A percentile compares a stretch with the other conserved stretches of the same genome.
Evolutionary conservation across 2,797 vertebrate species (phyloP).

Genomic region (Catostomus latipinnis): DNA sequence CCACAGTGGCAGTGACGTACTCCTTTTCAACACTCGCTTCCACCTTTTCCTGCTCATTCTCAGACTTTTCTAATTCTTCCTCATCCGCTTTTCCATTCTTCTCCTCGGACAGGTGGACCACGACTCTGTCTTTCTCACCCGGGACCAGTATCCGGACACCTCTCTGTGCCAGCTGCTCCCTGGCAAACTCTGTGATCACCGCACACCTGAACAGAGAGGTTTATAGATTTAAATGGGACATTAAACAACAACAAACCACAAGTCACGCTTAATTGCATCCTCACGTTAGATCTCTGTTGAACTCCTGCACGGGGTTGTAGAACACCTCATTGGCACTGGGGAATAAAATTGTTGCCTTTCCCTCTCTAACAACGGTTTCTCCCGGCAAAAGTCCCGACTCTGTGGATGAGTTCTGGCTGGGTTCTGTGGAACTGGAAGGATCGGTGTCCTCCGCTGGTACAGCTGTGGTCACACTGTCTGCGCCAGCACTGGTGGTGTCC

Average conservation of each 20-base stretch:
- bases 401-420: slow-evolving; percentile 1
- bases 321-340: slow-evolving; percentile 91
- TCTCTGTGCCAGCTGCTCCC: slow-evolving; percentile 79
- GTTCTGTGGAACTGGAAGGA: background rate
- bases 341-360: slow-evolving; percentile 85
- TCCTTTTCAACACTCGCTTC: slow-evolving; percentile 56
- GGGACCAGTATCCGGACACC: slow-evolving; percentile 85
- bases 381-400: slow-evolving; percentile 66
- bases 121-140: slow-evolving; percentile 81
- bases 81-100: slow-evolving; percentile 39
- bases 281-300: slow-evolving; percentile 94
- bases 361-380: slow-evolving; percentile 85
- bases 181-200: slow-evolving; percentile 87
- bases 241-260: background rate
- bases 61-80: slow-evolving; percentile 35
- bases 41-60: slow-evolving; percentile 65
- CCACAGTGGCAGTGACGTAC: slow-evolving; percentile 61
- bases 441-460: slow-evolving; percentile 4
- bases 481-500: background rate
- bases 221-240: background rate
- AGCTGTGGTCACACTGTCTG: slow-evolving; percentile 4
- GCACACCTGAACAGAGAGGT: slow-evolving; percentile 78
- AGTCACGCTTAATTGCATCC: slow-evolving; percentile 49
- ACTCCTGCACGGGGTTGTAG: slow-evolving; percentile 95
- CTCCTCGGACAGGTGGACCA: slow-evolving; percentile 78